Percentiles rank a stretch among this genome's conserved stretches.
Evolutionary conservation across 2,113 vertebrate genomes (phyloP).

Genomic region (Oreochromis niloticus): DNA sequence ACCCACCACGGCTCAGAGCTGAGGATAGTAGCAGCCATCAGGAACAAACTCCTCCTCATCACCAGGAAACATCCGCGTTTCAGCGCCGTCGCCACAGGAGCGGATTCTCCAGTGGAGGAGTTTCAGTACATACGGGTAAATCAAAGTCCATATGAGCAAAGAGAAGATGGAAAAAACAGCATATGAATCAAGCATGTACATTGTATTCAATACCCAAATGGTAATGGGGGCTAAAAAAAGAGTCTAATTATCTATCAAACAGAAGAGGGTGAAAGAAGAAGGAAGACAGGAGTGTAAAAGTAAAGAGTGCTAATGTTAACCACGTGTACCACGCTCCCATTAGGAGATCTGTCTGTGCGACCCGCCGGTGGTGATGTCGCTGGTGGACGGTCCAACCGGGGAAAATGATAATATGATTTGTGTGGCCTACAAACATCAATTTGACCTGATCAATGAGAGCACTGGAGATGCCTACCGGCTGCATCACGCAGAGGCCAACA

Average conservation of each 20-base stretch:
- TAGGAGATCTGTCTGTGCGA: slow-evolving; percentile 98
- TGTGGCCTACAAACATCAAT: slow-evolving; percentile 95
- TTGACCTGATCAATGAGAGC: slow-evolving; percentile 95
- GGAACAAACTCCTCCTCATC: slow-evolving; percentile 95
- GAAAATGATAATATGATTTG: slow-evolving; percentile 98
- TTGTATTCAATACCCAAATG: neutral
- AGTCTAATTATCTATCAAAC: neutral
- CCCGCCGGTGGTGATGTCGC: slow-evolving; percentile 85
- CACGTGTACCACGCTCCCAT: neutral
- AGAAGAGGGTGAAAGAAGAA: neutral
- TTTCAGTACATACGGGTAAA: slow-evolving; percentile 97
- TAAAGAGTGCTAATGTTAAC: neutral
- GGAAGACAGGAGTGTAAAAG: neutral
- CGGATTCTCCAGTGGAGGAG: slow-evolving; percentile 89
- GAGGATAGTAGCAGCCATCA: slow-evolving; percentile 89
- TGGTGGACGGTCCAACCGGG: slow-evolving; percentile 90
- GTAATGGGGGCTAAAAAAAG: neutral
- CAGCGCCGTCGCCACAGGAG: slow-evolving; percentile 41
- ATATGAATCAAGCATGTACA: neutral
- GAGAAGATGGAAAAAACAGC: neutral
- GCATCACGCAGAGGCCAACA: slow-evolving; percentile 90
- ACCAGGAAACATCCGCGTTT: slow-evolving; percentile 82
- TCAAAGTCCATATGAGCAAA: neutral
- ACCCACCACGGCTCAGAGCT: slow-evolving; percentile 91
- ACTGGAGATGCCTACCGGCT: slow-evolving; percentile 90